A percentile compares a stretch with the other conserved stretches of the same genome.
phyloP scores from a whole-genome alignment of 2,797 vertebrate species.

The Rhinella marina region DNA sequence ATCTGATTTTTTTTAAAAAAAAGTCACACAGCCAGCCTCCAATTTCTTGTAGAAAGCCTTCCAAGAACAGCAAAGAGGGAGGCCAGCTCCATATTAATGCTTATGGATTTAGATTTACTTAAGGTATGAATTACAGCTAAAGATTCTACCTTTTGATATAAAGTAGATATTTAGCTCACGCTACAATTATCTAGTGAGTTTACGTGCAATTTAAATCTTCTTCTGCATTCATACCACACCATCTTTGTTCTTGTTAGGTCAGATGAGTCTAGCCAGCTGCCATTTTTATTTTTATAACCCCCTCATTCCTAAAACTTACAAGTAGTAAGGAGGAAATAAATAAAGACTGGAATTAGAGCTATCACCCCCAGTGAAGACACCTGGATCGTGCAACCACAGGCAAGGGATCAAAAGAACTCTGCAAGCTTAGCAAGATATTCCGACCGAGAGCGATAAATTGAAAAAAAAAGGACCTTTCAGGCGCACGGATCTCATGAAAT shows the following conservation, averaged over 20 bases:
- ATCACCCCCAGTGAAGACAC: slow-evolving; percentile 49
- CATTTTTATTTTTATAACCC: slow-evolving; percentile 34
- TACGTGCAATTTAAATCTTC: not conserved
- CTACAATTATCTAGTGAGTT: not conserved
- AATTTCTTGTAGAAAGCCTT: too few species aligned
- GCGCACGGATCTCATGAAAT: slow-evolving; percentile 60
- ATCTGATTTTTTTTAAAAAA: too few species aligned
- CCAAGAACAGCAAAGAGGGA: too few species aligned
- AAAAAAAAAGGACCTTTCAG: slow-evolving; percentile 57
- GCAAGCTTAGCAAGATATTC: slow-evolving; percentile 54
- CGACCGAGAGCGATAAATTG: slow-evolving; percentile 47
- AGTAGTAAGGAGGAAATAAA: slow-evolving; percentile 45
- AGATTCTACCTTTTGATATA: not conserved
- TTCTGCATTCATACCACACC: too few species aligned
- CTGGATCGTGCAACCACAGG: slow-evolving; percentile 46
- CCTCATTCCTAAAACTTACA: slow-evolving; percentile 14
- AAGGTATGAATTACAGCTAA: too few species aligned
- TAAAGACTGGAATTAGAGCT: slow-evolving; percentile 39
- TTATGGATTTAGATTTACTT: too few species aligned
- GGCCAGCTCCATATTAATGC: too few species aligned
- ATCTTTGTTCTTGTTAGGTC: slow-evolving; percentile 3
- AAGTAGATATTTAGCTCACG: not conserved
- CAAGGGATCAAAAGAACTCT: slow-evolving; percentile 55
- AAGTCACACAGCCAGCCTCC: too few species aligned
- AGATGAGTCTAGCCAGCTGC: slow-evolving; percentile 17